A percentile compares a stretch with the other conserved stretches of the same genome.
Evolutionary conservation across 2,888 invertebrate genomes (phyloP).

Genomic region (Cosmia pyralina): DNA sequence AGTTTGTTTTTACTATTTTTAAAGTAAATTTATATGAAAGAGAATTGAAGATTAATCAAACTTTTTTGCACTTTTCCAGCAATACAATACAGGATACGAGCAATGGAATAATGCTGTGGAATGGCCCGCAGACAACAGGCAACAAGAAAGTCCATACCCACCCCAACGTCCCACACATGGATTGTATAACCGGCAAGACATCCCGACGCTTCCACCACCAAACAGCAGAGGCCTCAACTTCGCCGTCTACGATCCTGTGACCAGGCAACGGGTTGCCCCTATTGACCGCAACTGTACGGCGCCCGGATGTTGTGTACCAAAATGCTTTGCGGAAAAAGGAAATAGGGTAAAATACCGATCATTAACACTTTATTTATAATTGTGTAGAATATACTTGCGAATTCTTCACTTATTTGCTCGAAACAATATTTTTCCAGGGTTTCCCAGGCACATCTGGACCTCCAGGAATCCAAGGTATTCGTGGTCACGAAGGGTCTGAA

Average conservation of each 20-base stretch:
- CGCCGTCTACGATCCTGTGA: constrained; percentile 82
- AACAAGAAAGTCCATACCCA: constrained; percentile 36
- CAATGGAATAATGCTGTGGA: constrained; percentile 56
- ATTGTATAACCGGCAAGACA: constrained; percentile 61
- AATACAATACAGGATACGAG: constrained; percentile 50
- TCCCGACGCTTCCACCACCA: constrained; percentile 58
- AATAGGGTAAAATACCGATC: constrained; percentile 90
- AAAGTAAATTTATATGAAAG: too few relatives aligned
- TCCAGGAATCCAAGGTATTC: constrained; percentile 93
- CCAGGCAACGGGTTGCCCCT: constrained; percentile 81
- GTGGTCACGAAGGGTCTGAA: constrained; percentile 95
- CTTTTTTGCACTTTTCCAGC: constrained; percentile 44
- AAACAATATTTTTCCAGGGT: constrained; percentile 89
- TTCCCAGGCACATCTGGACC: constrained; percentile 93
- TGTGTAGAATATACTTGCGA: not conserved
- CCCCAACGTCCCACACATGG: constrained; percentile 60
- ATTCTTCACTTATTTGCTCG: not conserved
- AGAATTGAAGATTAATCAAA: not conserved
- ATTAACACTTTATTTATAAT: not conserved
- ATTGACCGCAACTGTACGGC: constrained; percentile 91
- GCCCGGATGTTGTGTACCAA: constrained; percentile 94
- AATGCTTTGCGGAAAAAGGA: constrained; percentile 97
- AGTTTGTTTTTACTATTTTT: too few relatives aligned
- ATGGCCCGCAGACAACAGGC: constrained; percentile 51
- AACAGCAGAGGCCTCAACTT: constrained; percentile 74